phyloP scores from a whole-genome alignment of 2,113 vertebrate species.

The Thamnophis sirtalis region DNA sequence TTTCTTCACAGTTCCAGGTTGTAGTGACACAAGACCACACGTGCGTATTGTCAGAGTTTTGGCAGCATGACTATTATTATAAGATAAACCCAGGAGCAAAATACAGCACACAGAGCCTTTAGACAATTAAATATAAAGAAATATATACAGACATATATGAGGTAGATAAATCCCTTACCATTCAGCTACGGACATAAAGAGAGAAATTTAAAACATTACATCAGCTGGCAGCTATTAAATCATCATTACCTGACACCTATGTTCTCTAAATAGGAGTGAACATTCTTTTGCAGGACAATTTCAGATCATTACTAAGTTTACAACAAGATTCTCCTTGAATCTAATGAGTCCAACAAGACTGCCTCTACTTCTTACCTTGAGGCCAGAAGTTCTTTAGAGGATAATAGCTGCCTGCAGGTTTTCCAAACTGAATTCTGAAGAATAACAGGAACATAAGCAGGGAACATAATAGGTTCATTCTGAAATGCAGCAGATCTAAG shows the following conservation, averaged over 20 bases:
- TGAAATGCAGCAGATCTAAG: slow-evolving; percentile 24
- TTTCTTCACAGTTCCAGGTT: background rate
- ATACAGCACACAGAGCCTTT: too few relatives aligned
- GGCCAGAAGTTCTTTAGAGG: slow-evolving; percentile 20
- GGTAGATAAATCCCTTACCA: too few relatives aligned
- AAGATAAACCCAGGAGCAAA: too few relatives aligned
- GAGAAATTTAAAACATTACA: too few relatives aligned
- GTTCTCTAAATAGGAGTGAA: background rate
- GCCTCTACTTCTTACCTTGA: slow-evolving; percentile 49
- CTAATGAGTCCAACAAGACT: background rate
- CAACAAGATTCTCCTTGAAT: background rate
- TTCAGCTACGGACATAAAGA: too few relatives aligned
- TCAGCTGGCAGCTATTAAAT: too few relatives aligned
- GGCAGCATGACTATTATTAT: too few relatives aligned
- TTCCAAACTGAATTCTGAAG: slow-evolving; percentile 39
- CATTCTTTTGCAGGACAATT: background rate
- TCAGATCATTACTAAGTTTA: background rate
- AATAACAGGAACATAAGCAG: slow-evolving; percentile 57
- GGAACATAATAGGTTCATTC: slow-evolving; percentile 39
- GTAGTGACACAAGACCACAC: background rate
- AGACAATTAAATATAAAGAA: too few relatives aligned
- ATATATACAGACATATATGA: too few relatives aligned
- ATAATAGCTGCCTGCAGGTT: slow-evolving; percentile 30
- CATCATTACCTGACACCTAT: too few relatives aligned
- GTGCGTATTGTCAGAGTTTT: background rate